Evolutionary conservation across 2,797 vertebrate genomes (phyloP), one percentile per base, ranked within the genome.

Genomic region (Lacerta agilis): DNA sequence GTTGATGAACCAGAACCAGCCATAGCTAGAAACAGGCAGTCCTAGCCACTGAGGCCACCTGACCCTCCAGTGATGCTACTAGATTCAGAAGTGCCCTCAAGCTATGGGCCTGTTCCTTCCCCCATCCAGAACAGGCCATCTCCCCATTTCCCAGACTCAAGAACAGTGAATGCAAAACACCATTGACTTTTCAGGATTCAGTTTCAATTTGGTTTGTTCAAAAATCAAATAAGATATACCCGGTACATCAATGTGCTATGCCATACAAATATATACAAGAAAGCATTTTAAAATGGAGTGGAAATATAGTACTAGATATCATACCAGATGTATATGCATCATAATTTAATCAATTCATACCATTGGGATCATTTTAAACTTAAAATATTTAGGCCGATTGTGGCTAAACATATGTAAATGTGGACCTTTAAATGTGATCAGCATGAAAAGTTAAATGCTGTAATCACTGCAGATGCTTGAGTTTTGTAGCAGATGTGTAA

Each of bases 381-480:
- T 72, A 87, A 82, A 82, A 76, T 76, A 75, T 87, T 76, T 36
- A n/a, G 41, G 61, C n/a, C 45, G 55, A 85, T 10, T 58, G 43
- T 17, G n/a, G 55, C 27, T 81, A 18, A 23, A 75, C 11, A 82
- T 76, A 72, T 29, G 18, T 0, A 0, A 88, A 72, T 3, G 67
- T 18, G 49, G 79, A 38, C 23, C 64, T 76, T 73, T 64, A 66
- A 66, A 49, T 81, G 10, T 82, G 29, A 1, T 27, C 58, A 58
- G 20, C 66, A 38, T n/a, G 9, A 11, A 33, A 80, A 77, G 73
- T 82, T 67, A 69, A 86, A 79, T n/a, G 20, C 27, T 1, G 6
- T 61, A 43, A 49, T 49, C 73, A 2, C 20, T 87, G 3, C 0
- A 67, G 29, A 33, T 49, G 27, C 43, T 29, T 85, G 71, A 20